A percentile compares a stretch with the other conserved stretches of the same genome.
These are phyloP conservation scores for Bufo bufo DNA, from an alignment of 2,113 vertebrate species.

Conservation along the genomic window DNA sequence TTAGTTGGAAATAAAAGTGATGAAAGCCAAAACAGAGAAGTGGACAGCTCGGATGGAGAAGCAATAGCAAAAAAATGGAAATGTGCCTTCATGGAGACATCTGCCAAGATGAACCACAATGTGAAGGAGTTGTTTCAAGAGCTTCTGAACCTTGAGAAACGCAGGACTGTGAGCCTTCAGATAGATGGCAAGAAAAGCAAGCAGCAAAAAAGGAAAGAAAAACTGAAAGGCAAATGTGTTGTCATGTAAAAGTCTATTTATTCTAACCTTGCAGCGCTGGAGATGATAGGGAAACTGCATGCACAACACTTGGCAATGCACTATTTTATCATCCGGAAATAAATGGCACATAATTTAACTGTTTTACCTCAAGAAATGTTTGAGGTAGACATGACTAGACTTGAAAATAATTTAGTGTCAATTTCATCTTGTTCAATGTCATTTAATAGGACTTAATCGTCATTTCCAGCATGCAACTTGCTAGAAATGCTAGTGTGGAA, in stretches of 20 bases:
- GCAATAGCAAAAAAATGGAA: constrained; percentile 79
- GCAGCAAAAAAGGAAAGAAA: constrained; percentile 82
- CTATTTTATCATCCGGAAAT: constrained; percentile 33
- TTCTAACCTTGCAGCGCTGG: background rate
- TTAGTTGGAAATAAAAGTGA: constrained; percentile 83
- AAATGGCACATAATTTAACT: constrained; percentile 35
- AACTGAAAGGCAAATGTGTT: constrained; percentile 82
- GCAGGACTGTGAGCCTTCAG: constrained; percentile 81
- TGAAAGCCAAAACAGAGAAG: constrained; percentile 77
- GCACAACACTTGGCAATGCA: constrained; percentile 50
- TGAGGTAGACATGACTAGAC: background rate
- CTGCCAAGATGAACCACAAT: constrained; percentile 80
- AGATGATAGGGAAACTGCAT: constrained; percentile 52
- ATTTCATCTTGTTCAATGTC: background rate
- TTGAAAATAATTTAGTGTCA: constrained; percentile 9
- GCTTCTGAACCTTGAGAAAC: constrained; percentile 81
- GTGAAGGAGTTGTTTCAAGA: constrained; percentile 84
- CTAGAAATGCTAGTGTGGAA: constrained; percentile 12
- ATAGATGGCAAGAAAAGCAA: constrained; percentile 83
- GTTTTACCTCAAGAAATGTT: background rate
- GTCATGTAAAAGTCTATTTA: constrained; percentile 71
- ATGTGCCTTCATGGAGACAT: constrained; percentile 84
- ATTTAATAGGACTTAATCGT: constrained; percentile 4
- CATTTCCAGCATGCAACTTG: constrained; percentile 23
- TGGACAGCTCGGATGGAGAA: constrained; percentile 77